Conservation (phyloP, 2,113 vertebrate genomes). For the mouse (Mus musculus) region GRCm39 chr8:8058501-8059000, state of each 20-base stretch:
- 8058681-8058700: neutral
- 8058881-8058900: neutral
- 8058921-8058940: neutral
- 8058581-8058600: neutral
- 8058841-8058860: neutral
- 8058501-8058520: neutral
- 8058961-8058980: neutral
- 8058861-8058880: neutral
- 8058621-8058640: neutral
- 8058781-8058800: neutral
- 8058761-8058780: neutral
- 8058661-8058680: neutral
- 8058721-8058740: neutral
- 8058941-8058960: neutral
- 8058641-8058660: neutral
- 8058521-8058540: neutral
- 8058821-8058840: neutral
- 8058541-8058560: neutral
- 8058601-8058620: neutral
- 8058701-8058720: neutral
- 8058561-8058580: neutral
- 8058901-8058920: neutral
- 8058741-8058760: neutral
- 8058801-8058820: neutral
- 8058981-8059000: neutral